Conservation (phyloP, 1,140 invertebrate species). For the Arctopsyche grandis region DNA sequence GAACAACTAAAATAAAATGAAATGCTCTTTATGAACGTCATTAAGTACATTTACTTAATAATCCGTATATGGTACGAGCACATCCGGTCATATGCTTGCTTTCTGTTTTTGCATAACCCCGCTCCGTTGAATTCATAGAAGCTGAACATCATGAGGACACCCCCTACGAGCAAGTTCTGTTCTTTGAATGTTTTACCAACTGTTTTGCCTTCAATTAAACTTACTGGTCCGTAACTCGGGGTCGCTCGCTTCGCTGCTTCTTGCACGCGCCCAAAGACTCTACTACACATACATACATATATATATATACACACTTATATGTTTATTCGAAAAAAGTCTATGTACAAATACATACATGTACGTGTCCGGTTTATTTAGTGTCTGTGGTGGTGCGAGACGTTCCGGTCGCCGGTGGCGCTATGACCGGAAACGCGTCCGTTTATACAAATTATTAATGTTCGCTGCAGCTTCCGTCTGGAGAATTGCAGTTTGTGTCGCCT, state of each 20-base stretch:
- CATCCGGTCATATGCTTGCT: too few relatives aligned
- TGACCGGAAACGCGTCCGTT: slow-evolving; percentile 39
- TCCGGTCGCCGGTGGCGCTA: slow-evolving; percentile 43
- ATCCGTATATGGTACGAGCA: too few relatives aligned
- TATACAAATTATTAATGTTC: slow-evolving; percentile 42
- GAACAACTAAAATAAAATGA: too few relatives aligned
- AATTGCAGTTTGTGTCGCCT: background rate
- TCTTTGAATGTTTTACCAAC: slow-evolving; percentile 6
- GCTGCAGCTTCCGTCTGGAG: slow-evolving; percentile 17
- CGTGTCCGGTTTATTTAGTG: background rate
- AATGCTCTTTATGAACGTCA: too few relatives aligned
- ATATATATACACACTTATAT: background rate
- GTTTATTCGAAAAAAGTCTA: slow-evolving; percentile 31
- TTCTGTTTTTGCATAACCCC: background rate
- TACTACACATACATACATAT: too few relatives aligned
- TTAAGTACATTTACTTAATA: too few relatives aligned
- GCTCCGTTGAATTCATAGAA: background rate
- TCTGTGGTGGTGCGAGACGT: slow-evolving; percentile 42
- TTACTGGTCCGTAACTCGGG: slow-evolving; percentile 21
- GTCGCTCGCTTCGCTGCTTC: slow-evolving; percentile 43
- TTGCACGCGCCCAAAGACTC: slow-evolving; percentile 30
- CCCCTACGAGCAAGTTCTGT: background rate
- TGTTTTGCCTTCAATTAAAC: slow-evolving; percentile 27
- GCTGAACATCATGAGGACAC: background rate
- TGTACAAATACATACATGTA: background rate